Evolutionary conservation across 2,888 invertebrate species (phyloP).

Genomic region (Globia sparganii): DNA sequence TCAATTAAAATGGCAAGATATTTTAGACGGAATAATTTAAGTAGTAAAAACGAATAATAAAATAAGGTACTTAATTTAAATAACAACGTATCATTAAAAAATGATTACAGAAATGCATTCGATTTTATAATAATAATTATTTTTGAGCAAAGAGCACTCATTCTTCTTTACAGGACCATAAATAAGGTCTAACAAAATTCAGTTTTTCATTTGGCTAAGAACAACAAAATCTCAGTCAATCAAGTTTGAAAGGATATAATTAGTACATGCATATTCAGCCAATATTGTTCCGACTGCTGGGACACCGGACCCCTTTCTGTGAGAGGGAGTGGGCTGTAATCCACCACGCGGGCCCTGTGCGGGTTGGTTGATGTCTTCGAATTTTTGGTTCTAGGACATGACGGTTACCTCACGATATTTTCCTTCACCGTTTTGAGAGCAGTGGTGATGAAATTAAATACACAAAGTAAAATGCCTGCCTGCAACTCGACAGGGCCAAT

Average conservation of each 20-base stretch:
- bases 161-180: background rate
- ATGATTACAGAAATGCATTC: constrained; percentile 29
- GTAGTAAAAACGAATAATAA: constrained; percentile 29
- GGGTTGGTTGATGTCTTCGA: too few relatives aligned
- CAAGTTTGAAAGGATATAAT: background rate
- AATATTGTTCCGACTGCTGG: too few relatives aligned
- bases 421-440: too few relatives aligned
- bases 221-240: background rate
- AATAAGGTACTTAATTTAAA: constrained; percentile 26
- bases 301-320: too few relatives aligned
- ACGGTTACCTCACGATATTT: too few relatives aligned
- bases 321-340: too few relatives aligned
- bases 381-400: too few relatives aligned
- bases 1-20: constrained; percentile 14
- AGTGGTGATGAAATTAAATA: too few relatives aligned
- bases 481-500: too few relatives aligned
- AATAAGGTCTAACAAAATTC: background rate
- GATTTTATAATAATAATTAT: constrained; percentile 1
- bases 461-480: too few relatives aligned
- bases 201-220: constrained; percentile 2
- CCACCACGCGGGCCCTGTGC: too few relatives aligned
- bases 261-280: too few relatives aligned
- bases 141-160: constrained; percentile 18
- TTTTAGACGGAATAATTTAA: constrained; percentile 9
- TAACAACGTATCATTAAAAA: constrained; percentile 21